These are phyloP conservation scores for Scrobipalpa atriplicella DNA, from an alignment of 2,888 invertebrate genomes.

Conservation along the genomic window DNA sequence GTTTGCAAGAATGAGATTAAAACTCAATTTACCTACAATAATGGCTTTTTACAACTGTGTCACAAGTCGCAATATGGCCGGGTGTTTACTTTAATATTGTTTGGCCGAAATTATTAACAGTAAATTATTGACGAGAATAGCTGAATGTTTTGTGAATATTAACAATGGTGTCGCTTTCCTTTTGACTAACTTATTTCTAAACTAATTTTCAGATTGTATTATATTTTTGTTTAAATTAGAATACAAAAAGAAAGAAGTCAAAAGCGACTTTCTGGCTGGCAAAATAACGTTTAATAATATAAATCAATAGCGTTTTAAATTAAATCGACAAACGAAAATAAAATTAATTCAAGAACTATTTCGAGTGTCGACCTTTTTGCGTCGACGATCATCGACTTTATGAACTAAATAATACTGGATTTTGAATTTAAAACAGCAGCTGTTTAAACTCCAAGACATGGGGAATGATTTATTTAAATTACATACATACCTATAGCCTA, in stretches of 20 bases:
- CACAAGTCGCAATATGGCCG: not conserved
- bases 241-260: no score
- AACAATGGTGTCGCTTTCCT: no score
- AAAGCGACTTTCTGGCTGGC: no score
- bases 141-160: not conserved
- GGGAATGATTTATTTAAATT: no score
- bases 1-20: conserved; percentile 14
- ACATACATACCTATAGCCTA: no score
- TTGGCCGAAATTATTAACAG: not conserved
- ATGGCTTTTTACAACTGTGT: not conserved
- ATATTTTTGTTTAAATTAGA: no score
- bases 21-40: conserved; percentile 7
- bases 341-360: not conserved
- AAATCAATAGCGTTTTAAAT: not conserved
- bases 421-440: no score
- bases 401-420: not conserved
- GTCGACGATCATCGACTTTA: not conserved
- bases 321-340: not conserved
- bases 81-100: not conserved
- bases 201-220: no score
- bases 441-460: no score
- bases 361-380: not conserved
- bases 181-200: no score
- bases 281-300: no score
- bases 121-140: not conserved